Base-by-base conservation (phyloP, 2,113 vertebrate species). In the Geothlypis trichas region DNA sequence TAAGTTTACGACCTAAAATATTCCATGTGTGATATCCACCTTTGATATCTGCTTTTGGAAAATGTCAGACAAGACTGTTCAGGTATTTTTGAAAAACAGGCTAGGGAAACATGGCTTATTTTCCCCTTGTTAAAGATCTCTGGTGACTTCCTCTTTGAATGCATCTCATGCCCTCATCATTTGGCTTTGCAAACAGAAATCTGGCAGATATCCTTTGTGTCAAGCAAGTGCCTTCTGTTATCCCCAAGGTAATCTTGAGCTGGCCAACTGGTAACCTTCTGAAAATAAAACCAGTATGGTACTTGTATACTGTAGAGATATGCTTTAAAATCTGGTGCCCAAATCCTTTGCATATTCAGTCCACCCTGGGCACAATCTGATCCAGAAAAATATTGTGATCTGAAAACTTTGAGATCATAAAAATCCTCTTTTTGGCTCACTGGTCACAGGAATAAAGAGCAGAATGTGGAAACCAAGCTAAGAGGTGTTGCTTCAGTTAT, bases 151-250 rank as follows among this genome's bases (percentile, higher is more conserved):
- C 58, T 96, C 80, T 92, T 87, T 16, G 33, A 42, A 77, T 90
- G 71, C 81, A 46, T 84, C 62, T 82, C 62, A 31, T 87, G 81
- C 33, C 67, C 27, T 82, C 91, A 94, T 54, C 0, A 0, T 76
- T 93, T 96, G 94, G 93, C 91, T 93, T 85, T 90, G 89, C 66
- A 89, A 93, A 84, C 2, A 6, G 74, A 71, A 96, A 94, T 95
- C 84, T 96, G 95, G 93, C 93, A 93, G 78, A 28, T 75, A 93
- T 11, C 5, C 13, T 85, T 83, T 77, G 67, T 73, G 71, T 94
- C 89, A 93, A 83, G 87, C 57, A 95, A 89, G 33, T 90, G 78
- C 91, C 94, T 95, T 96, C 95, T 93, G 93, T 85, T 89, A 79
- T 73, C 41, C 63, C 21, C 1, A 2, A 35, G 28, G 75, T 85